A percentile compares a stretch with the other conserved stretches of the same genome.
Conservation (phyloP, 2,113 vertebrate genomes). For the Cnemophilus loriae region DNA sequence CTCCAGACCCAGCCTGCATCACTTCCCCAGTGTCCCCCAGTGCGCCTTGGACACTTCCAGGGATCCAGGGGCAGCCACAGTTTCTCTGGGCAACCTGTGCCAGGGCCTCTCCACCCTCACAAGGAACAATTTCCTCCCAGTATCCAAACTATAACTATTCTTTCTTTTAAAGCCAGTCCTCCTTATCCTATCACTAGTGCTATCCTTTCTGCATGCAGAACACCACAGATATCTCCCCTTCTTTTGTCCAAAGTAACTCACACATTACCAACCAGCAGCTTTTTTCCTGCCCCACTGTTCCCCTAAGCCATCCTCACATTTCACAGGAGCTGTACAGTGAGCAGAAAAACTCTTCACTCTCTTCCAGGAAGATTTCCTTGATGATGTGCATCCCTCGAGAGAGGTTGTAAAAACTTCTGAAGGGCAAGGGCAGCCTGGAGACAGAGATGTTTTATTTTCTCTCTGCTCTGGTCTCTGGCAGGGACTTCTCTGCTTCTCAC, state of each 20-base stretch:
- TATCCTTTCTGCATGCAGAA: background rate
- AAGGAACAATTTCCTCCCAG: background rate
- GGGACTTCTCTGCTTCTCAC: background rate
- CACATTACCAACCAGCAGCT: background rate
- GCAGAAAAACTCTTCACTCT: background rate
- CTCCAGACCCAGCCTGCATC: background rate
- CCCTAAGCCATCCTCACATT: background rate
- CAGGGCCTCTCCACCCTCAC: background rate
- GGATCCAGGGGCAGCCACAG: background rate
- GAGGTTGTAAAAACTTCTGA: background rate
- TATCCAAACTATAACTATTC: background rate
- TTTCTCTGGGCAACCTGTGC: background rate
- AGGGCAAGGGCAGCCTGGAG: background rate
- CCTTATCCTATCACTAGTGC: background rate
- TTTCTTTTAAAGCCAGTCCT: background rate
- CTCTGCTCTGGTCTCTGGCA: background rate
- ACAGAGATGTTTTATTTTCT: background rate
- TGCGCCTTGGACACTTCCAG: background rate
- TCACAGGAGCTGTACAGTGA: background rate
- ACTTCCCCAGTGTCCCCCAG: background rate
- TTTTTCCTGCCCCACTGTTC: background rate
- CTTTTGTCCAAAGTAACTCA: background rate
- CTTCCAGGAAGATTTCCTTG: background rate
- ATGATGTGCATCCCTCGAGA: background rate
- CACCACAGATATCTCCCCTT: background rate